Base-by-base conservation (phyloP, 2,797 vertebrate genomes). In the Holocentrus rufus region DNA sequence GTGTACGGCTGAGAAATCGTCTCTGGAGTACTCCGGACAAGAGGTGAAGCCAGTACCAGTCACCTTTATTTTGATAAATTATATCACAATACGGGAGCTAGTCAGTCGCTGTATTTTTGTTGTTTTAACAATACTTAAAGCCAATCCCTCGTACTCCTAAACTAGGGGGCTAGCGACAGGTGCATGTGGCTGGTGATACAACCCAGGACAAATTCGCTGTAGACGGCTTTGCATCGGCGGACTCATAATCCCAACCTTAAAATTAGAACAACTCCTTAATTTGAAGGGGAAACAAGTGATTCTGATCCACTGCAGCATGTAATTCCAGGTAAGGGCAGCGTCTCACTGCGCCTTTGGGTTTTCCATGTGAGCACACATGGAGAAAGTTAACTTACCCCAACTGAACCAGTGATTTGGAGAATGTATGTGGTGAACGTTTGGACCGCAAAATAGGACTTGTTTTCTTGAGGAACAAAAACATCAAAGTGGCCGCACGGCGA, bases 131-230 rank as follows among this genome's bases (percentile, higher is more conserved):
- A 20, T 64, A 34, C 23, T 27, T 6, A 39, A 8, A 44, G 17
- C 14, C 39, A 47, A 11, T 20, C 5, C 14, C 46, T 59, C 23
- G 58, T 18, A 65, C 8, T 9, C 34, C 39, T 65, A 39, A 17
- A 5, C 15, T 39, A 25, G 39, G 9, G 6, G 49, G 15, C 7
- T 7, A 20, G n/a, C 57, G 83, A 83, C 90, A 92, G 91, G 91
- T 91, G 90, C 87, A 84, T 74, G 62, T 79, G 68, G 82, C 86
- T 87, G 79, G 62, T 72, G 76, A 79, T 54, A 27, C 70, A 81
- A 80, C 66, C 55, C 55, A 0, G 39, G 14, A 46, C 36, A 69
- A 76, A 81, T 71, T 79, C 81, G 10, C 8, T 18, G 54, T 5
- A 13, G 36, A 46, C 34, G 10, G 42, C 25, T 30, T 9, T 36